Base-by-base conservation (phyloP, 2,888 invertebrate genomes). In the Drosophila macrospina region DNA sequence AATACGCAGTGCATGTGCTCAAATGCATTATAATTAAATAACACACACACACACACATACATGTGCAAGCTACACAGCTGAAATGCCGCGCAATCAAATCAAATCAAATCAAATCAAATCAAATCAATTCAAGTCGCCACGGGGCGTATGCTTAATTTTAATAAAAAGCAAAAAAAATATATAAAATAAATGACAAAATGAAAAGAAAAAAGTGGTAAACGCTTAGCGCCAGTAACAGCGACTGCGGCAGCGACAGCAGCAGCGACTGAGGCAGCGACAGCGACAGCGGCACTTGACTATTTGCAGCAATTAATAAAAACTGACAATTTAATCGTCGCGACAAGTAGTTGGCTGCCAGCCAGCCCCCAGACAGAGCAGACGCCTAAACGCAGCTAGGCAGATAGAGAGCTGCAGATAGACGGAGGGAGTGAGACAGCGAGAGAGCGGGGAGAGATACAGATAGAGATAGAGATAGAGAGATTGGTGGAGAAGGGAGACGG, bases 261-360 rank as follows among this genome's bases (percentile, higher is more conserved):
- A 28, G 57, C 6, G 16, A 5, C 50, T 60, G 66, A 45, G 60
- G 47, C 66, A 62, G 41, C 36, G 51, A 0, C 55, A 47, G 42
- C n/a, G 57, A 7, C 74, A 64, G 64, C 71, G 76, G 45, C 66
- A 74, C 74, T 73, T 70, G 71, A 69, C 75, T 86, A 89, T 86
- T 86, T 82, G 85, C 85, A 85, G 89, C 88, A 90, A 91, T 90
- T 91, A 91, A 90, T 90, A 90, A 90, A 87, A 86, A 82, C 89
- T 91, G 90, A 90, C 90, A 90, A 91, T 90, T 83, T 91, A 90
- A 90, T 90, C 89, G 85, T 78, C 81, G 80, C 80, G 88, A 89
- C 87, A 89, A 88, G 88, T 88, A 84, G 89, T 88, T 82, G 81
- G 83, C 89, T 84, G 82, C 88, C 89, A 88, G 74, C 78, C 79